Base-by-base conservation (phyloP, 1,140 invertebrate genomes). In the Drosophila ficusphila region DNA sequence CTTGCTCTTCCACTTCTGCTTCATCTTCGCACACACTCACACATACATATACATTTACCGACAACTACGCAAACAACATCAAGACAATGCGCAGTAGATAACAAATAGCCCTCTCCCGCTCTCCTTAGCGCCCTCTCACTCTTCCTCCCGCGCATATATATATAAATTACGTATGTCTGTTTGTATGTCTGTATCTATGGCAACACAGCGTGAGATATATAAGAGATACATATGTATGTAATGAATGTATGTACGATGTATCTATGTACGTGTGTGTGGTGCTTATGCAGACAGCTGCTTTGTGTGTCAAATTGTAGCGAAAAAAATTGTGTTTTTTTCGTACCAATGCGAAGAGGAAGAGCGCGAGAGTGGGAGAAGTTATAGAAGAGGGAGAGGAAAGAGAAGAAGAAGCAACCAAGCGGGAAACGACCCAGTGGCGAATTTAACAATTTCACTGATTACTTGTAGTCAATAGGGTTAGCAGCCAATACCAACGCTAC, bases 1-100 rank as follows among this genome's bases (percentile, higher is more conserved):
- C 79, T 83, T 78, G 34, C 79, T 82, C 69, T 75, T 61, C 38
- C 51, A 71, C 42, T 75, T 54, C 62, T 75, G 64, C 64, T 83
- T 79, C 76, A 58, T 83, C 76, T 79, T 86, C 64, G 56, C 64
- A 36, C 33, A 49, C 54, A 67, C 48, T 56, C 44, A 67, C 29
- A 61, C n/a, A 34, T n/a, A 44, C 27, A 23, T 42, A 29, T 42
- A 41, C 60, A 54, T 54, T 51, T 54, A 76, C 71, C 81, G 72
- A 76, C 79, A 85, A 67, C 74, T 76, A 85, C 81, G 77, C 82
- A 86, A 85, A 86, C 79, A 86, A 86, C 81, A 76, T 65, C 72
- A 86, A 86, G 81, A 86, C 81, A 86, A 86, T 88, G 82, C 82
- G 82, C 81, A 88, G 81, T 82, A 86, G 81, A 86, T 88, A 86